phyloP scores from a whole-genome alignment of 30 jellyfish, hydroid and myxozoan species.

The Cassiopea xamachana region DNA sequence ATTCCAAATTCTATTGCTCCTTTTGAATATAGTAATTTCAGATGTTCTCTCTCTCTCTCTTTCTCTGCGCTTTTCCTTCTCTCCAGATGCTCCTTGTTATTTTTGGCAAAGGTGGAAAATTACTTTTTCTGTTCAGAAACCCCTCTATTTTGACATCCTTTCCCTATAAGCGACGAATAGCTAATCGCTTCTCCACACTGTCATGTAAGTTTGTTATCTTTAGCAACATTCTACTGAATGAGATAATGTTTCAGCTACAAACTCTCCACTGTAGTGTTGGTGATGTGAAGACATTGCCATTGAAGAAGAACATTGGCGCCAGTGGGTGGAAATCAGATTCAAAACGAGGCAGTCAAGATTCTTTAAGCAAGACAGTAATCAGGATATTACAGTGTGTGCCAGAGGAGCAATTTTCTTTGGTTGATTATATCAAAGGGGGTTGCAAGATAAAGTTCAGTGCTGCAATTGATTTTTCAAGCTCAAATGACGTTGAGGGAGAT shows the following conservation, averaged over 20 bases:
- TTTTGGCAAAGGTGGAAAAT: no score
- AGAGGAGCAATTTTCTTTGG: slow-evolving; percentile 69
- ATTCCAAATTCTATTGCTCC: no score
- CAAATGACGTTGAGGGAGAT: slow-evolving; percentile 70
- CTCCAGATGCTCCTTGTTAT: no score
- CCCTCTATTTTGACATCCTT: no score
- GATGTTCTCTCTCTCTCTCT: no score
- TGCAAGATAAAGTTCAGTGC: slow-evolving; percentile 47
- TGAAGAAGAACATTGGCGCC: slow-evolving; percentile 30
- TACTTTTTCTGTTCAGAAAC: no score
- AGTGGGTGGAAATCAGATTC: slow-evolving; percentile 9
- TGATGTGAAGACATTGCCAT: slow-evolving; percentile 65
- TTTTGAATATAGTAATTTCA: no score
- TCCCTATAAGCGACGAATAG: no score
- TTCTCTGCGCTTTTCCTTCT: no score
- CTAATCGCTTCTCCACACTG: no score
- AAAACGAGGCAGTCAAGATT: slow-evolving; percentile 48
- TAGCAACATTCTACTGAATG: no score
- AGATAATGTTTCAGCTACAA: not conserved
- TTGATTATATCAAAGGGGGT: slow-evolving; percentile 83
- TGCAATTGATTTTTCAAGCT: slow-evolving; percentile 78
- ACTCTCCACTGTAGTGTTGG: slow-evolving; percentile 44
- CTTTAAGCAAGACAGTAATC: slow-evolving; percentile 44
- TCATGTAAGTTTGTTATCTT: no score
- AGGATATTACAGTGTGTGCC: slow-evolving; percentile 71